A percentile compares a stretch with the other conserved stretches of the same genome.
Evolutionary conservation across 2,113 vertebrate species (phyloP).

Genomic region (Alligator mississippiensis): DNA sequence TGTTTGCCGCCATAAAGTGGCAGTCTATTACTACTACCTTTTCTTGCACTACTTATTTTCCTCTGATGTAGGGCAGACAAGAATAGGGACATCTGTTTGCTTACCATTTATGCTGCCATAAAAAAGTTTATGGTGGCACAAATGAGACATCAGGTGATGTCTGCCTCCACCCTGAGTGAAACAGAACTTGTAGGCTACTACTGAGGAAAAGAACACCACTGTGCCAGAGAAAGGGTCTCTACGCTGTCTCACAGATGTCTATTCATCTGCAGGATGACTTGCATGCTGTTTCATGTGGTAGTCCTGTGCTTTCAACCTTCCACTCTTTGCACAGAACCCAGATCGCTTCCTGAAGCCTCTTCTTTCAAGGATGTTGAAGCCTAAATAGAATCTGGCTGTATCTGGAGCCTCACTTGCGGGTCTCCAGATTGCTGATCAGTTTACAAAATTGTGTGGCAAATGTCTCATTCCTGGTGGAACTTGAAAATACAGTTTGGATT

Average conservation of each 20-base stretch:
- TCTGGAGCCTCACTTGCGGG: not conserved
- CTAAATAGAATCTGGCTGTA: not conserved
- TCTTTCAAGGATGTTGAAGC: not conserved
- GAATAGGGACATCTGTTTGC: too few relatives aligned
- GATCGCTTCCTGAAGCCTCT: not conserved
- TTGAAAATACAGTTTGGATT: slow-evolving; percentile 3
- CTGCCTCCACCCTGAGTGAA: not conserved
- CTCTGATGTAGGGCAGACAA: too few relatives aligned
- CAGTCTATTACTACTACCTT: too few relatives aligned
- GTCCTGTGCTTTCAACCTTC: not conserved
- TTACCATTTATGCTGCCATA: too few relatives aligned
- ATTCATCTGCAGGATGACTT: not conserved
- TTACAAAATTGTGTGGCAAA: not conserved
- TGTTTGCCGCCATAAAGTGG: too few relatives aligned
- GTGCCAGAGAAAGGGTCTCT: not conserved
- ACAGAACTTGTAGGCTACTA: not conserved
- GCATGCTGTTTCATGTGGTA: not conserved
- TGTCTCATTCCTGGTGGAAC: not conserved
- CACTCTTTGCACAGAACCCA: not conserved
- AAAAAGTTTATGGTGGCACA: too few relatives aligned
- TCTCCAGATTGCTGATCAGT: not conserved
- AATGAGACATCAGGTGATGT: too few relatives aligned
- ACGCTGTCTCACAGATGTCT: not conserved
- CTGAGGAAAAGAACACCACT: not conserved
- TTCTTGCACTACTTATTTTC: too few relatives aligned